Percentiles rank a stretch among this genome's conserved stretches.
These are phyloP conservation scores for Sarotherodon lohbergeri DNA, from an alignment of 2,113 vertebrate genomes.

Conservation along the genomic window DNA sequence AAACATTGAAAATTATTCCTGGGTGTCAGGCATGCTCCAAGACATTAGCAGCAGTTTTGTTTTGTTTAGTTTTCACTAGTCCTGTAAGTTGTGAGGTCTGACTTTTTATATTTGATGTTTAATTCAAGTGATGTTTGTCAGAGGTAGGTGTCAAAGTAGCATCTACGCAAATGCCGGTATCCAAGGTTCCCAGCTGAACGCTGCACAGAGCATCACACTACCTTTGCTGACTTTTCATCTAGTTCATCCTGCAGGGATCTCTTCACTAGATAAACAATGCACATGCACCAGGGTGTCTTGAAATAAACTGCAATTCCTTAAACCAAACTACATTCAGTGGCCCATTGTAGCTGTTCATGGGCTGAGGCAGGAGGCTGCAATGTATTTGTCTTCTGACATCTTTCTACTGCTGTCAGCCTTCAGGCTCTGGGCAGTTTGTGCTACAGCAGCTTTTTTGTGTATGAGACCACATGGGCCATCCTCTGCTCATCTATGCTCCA, in stretches of 20 bases:
- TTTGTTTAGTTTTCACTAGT: neutral
- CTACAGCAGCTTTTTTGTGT: neutral
- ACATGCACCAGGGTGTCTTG: neutral
- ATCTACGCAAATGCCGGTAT: neutral
- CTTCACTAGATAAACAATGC: neutral
- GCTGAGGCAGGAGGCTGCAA: neutral
- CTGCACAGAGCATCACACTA: neutral
- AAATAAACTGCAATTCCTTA: neutral
- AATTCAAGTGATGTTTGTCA: neutral
- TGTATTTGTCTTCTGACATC: neutral
- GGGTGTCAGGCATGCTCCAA: neutral
- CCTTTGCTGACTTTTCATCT: neutral
- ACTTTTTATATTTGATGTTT: neutral
- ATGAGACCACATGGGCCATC: neutral
- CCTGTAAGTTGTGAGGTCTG: neutral
- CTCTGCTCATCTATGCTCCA: neutral
- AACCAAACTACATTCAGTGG: neutral
- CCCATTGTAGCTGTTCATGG: accelerated
- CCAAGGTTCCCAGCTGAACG: neutral
- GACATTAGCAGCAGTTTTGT: neutral
- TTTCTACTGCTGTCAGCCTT: neutral
- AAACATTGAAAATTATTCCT: neutral
- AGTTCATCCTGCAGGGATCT: neutral
- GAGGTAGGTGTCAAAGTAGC: neutral
- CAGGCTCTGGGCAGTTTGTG: neutral